phyloP scores from a whole-genome alignment of 2,113 vertebrate species.

The Petrocephalus microphthalmus region DNA sequence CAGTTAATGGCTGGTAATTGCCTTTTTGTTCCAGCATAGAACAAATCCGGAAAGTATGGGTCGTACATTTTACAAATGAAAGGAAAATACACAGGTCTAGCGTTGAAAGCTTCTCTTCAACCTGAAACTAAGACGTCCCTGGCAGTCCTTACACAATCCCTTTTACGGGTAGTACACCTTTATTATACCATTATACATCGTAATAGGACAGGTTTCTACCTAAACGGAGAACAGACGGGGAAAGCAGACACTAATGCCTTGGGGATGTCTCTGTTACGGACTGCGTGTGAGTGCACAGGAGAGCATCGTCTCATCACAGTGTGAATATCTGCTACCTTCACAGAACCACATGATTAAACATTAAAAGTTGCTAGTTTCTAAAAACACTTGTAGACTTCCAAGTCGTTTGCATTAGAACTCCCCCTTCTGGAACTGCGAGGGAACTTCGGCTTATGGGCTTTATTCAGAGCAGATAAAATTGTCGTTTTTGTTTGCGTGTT shows the following conservation, averaged over 20 bases:
- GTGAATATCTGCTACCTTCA: background rate
- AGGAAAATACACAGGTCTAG: background rate
- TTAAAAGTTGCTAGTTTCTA: slow-evolving; percentile 36
- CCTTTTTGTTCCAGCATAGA: background rate
- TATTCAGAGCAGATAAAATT: background rate
- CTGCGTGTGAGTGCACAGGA: background rate
- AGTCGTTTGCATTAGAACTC: slow-evolving; percentile 69
- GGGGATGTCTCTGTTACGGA: background rate
- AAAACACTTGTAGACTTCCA: background rate
- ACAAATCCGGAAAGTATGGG: background rate
- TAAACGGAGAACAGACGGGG: background rate
- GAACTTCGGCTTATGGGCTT: slow-evolving; percentile 23
- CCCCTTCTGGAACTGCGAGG: slow-evolving; percentile 53
- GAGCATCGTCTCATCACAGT: background rate
- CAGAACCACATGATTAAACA: background rate
- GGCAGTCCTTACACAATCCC: background rate
- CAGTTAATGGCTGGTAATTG: background rate
- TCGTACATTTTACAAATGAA: background rate
- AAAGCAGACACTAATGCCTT: background rate
- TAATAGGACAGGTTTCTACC: background rate
- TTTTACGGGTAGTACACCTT: background rate
- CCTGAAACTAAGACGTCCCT: background rate
- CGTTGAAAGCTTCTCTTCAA: background rate
- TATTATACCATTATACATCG: background rate
- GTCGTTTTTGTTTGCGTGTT: background rate